These are phyloP conservation scores for Natator depressus DNA, from an alignment of 2,113 vertebrate species.

Conservation along the genomic window DNA sequence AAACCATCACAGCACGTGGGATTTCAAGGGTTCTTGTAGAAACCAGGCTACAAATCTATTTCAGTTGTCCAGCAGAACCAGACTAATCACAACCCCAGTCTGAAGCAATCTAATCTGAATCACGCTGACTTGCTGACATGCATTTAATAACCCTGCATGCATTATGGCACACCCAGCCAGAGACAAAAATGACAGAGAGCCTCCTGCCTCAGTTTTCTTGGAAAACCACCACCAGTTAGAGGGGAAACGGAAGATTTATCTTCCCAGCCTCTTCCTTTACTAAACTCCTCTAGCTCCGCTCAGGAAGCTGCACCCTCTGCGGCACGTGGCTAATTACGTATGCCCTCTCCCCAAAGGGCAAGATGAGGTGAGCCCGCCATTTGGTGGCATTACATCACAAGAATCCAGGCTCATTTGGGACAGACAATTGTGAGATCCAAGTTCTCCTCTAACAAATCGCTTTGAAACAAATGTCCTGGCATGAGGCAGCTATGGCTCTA, in stretches of 20 bases:
- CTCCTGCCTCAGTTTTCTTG: background rate
- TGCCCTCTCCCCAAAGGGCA: background rate
- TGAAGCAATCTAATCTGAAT: background rate
- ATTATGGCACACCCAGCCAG: background rate
- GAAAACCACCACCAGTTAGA: background rate
- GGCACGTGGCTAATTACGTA: background rate
- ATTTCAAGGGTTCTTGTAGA: background rate
- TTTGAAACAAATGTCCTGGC: background rate
- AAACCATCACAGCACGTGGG: background rate
- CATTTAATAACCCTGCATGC: background rate
- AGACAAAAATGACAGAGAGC: rapidly evolving
- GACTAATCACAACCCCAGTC: background rate
- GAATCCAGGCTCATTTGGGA: background rate
- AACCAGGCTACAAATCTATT: background rate
- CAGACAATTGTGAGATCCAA: background rate
- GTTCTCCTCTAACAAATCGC: rapidly evolving
- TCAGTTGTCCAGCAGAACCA: background rate
- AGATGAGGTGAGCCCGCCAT: background rate
- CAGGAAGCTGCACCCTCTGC: rapidly evolving
- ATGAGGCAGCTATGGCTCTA: background rate
- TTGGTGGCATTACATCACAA: background rate
- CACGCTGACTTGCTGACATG: background rate
- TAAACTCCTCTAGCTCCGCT: background rate
- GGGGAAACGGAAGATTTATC: background rate
- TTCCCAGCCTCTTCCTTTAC: background rate